These are phyloP conservation scores for Lucinisca nassula DNA, from an alignment of 2,888 invertebrate genomes.

Conservation along the genomic window DNA sequence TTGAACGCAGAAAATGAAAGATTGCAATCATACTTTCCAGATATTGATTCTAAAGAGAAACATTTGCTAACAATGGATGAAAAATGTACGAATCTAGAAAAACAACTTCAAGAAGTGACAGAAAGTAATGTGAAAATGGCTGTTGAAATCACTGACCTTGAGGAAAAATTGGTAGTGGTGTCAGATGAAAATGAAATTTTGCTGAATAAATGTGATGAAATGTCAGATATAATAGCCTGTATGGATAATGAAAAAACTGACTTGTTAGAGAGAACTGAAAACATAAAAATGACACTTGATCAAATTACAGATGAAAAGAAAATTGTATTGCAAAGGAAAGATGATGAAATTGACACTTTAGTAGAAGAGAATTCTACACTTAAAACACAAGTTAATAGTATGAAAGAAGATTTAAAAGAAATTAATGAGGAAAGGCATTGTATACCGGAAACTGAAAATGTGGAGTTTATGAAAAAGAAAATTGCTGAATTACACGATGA, in stretches of 20 bases:
- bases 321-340: constrained; percentile 39
- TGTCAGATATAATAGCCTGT: constrained; percentile 56
- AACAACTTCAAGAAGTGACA: constrained; percentile 61
- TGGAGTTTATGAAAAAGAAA: constrained; percentile 38
- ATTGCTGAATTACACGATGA: constrained; percentile 45
- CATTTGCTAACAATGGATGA: constrained; percentile 47
- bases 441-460: neutral
- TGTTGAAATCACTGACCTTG: constrained; percentile 44
- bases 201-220: constrained; percentile 57
- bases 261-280: constrained; percentile 46
- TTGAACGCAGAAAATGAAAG: constrained; percentile 51
- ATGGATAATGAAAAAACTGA: constrained; percentile 64
- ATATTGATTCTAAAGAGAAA: constrained; percentile 54
- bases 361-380: constrained; percentile 64
- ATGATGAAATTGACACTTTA: constrained; percentile 58
- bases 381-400: constrained; percentile 54
- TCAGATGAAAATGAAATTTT: constrained; percentile 55
- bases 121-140: constrained; percentile 69
- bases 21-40: constrained; percentile 53
- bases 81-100: constrained; percentile 59
- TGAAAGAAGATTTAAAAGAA: constrained; percentile 52
- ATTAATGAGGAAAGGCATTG: constrained; percentile 13
- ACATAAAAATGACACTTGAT: constrained; percentile 16
- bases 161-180: constrained; percentile 38
- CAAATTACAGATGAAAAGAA: constrained; percentile 60